Evolutionary conservation across 2,797 vertebrate genomes (phyloP), one percentile per base, ranked within the genome.

Genomic region (Valencia hispanica): DNA sequence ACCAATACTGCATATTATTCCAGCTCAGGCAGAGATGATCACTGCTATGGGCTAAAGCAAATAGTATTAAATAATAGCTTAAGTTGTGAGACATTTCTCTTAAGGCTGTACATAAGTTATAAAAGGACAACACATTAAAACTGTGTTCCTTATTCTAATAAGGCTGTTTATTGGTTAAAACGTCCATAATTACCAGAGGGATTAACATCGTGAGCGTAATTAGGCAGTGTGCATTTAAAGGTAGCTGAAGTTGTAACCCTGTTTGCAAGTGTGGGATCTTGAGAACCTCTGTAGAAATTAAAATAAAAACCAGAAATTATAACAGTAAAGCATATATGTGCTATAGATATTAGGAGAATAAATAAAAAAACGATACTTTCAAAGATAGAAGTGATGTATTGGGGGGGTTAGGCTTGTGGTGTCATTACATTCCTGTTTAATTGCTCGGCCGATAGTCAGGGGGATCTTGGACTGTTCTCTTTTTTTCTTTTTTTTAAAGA

Each of bases 11-110:
- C 5, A 20, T 5, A 53, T 39, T 43, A 70, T 27, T 55, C n/a
- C 66, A 25, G 66, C 74, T 73, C 57, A 55, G 34, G 75, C 51
- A 79, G 15, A n/a, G n/a, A n/a, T n/a, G n/a, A n/a, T n/a, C n/a
- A n/a, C 12, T 25, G 22, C 22, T 41, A 11, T 20, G 18, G 47
- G 36, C n/a, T 36, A 15, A 70, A 50, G 18, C 5, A 25, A 43
- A n/a, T 30, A 27, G 1, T 27, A 12, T 57, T 1, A 57, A 27
- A 27, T 57, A 27, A 27, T 27, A 14, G 2, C 2, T 7, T 68
- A 8, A 2, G 7, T 8, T 43, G 39, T 27, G 39, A 68, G 22
- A 41, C 25, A 41, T 66, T 15, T 66, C 20, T 6, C 27, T 41
- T 41, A 6, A 8, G 22, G 20, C 20, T 65, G 18, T 39, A 59